Percentiles rank a stretch among this genome's conserved stretches.
These are phyloP conservation scores for Musca vetustissima DNA, from an alignment of 1,140 invertebrate species.

Conservation along the genomic window DNA sequence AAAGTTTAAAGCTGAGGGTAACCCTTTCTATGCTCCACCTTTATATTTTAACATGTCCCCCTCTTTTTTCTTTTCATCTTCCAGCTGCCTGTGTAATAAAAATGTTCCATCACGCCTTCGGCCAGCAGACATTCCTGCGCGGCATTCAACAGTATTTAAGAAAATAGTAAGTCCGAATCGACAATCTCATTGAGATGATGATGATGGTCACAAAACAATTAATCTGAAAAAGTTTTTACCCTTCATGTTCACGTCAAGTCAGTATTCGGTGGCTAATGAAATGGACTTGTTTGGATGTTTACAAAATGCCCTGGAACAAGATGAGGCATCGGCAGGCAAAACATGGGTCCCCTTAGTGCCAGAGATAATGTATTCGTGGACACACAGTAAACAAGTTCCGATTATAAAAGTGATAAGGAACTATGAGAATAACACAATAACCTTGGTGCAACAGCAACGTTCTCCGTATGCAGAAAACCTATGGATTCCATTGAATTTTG, in stretches of 20 bases:
- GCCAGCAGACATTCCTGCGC: slow-evolving; percentile 45
- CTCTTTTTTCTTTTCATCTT: slow-evolving; percentile 14
- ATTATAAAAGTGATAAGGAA: slow-evolving; percentile 58
- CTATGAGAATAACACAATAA: slow-evolving; percentile 52
- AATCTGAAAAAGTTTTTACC: slow-evolving; percentile 41
- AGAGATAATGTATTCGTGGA: slow-evolving; percentile 60
- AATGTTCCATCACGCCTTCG: slow-evolving; percentile 58
- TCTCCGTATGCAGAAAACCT: slow-evolving; percentile 54
- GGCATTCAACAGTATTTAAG: slow-evolving; percentile 51
- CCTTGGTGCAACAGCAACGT: slow-evolving; percentile 55
- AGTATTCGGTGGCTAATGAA: slow-evolving; percentile 48
- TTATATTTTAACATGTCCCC: too few relatives aligned
- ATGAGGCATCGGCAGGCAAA: slow-evolving; percentile 43
- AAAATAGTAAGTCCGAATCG: slow-evolving; percentile 48
- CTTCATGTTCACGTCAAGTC: slow-evolving; percentile 34
- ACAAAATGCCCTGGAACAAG: slow-evolving; percentile 51
- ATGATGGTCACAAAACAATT: slow-evolving; percentile 47
- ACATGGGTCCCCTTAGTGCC: slow-evolving; percentile 27
- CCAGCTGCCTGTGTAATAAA: slow-evolving; percentile 56
- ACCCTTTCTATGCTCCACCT: too few relatives aligned
- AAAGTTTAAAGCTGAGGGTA: too few relatives aligned
- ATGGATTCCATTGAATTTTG: slow-evolving; percentile 63
- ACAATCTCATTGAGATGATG: background rate
- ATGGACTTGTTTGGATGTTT: slow-evolving; percentile 55
- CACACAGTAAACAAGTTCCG: slow-evolving; percentile 60